phyloP scores from a whole-genome alignment of 2,888 invertebrate species.

The Melipona bicolor region DNA sequence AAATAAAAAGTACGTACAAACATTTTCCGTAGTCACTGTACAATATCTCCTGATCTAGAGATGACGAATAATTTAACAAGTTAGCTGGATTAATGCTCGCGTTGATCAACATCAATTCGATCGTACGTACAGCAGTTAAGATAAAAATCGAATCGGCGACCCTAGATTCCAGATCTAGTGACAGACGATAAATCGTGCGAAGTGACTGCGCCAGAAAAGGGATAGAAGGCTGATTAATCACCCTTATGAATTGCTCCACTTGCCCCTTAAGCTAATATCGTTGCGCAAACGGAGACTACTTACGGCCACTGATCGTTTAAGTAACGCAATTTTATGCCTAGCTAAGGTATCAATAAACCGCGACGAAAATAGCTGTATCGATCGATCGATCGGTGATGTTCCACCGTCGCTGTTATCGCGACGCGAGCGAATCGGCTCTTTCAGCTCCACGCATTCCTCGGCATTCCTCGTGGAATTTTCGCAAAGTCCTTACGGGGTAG shows the following conservation, averaged over 20 bases:
- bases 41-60: neutral
- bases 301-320: constrained; percentile 59
- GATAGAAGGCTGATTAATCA: constrained; percentile 31
- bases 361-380: constrained; percentile 55
- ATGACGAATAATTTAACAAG: neutral
- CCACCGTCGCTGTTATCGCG: neutral
- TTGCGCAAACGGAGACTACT: constrained; percentile 56
- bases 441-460: no score
- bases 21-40: neutral
- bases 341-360: constrained; percentile 52
- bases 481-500: neutral
- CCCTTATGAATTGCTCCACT: constrained; percentile 62
- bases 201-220: neutral
- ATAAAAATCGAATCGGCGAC: constrained; percentile 40
- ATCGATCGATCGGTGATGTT: constrained; percentile 27
- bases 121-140: neutral
- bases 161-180: constrained; percentile 49
- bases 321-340: constrained; percentile 66
- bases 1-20: no score
- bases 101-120: neutral
- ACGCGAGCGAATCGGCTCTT: neutral
- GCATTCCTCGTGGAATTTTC: neutral
- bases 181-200: constrained; percentile 61
- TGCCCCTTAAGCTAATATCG: constrained; percentile 58
- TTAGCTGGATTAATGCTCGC: constrained; percentile 66